Base-by-base conservation (phyloP, 2,888 invertebrate genomes). In the Siphlonurus alternatus region DNA sequence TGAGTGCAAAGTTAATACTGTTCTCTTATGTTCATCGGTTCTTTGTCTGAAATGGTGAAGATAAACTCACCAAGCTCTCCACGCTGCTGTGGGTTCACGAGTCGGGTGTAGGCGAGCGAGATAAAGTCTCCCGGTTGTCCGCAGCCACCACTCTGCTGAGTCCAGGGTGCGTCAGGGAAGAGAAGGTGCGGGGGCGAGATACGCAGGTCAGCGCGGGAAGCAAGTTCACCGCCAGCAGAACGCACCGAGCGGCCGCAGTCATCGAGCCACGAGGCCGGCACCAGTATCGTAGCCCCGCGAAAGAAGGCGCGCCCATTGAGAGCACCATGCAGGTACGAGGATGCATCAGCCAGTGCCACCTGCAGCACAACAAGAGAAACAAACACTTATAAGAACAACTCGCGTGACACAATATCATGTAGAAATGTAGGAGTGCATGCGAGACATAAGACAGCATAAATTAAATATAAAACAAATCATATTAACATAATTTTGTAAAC, bases 141-240 rank as follows among this genome's bases (percentile, higher is more conserved):
- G 69, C 84, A 85, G 10, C 81, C 81, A 24, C 79, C 75, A 2
- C 80, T 80, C 71, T 84, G 84, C 70, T 82, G 80, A 1, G 84
- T 84, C 79, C 81, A 83, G n/a, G 81, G 76, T 10, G 74, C 70
- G 69, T 78, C 76, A 2, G 77, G 76, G 66, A 80, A 80, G 59
- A 81, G 74, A 2, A 79, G 77, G 67, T 81, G 79, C 24, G 79
- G 78, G 10, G 74, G 72, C 2, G 78, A 78, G 23, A 81, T 74
- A 25, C 79, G 71, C 61, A 85, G 74, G 70, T 85, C 82, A 10
- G 81, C 76, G 25, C 74, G 69, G 60, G 69, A 64, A n/a, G 68
- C 67, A 23, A 69, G 70, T 68, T 80, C 80, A n/a, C 81, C 80
- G 56, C 75, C 70, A 20, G 78, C 74, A 24, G 65, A 67, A 69